Evolutionary conservation across 2,797 vertebrate species (phyloP), one percentile per base, ranked within the genome.

Genomic region (Yasuhikotakia modesta): DNA sequence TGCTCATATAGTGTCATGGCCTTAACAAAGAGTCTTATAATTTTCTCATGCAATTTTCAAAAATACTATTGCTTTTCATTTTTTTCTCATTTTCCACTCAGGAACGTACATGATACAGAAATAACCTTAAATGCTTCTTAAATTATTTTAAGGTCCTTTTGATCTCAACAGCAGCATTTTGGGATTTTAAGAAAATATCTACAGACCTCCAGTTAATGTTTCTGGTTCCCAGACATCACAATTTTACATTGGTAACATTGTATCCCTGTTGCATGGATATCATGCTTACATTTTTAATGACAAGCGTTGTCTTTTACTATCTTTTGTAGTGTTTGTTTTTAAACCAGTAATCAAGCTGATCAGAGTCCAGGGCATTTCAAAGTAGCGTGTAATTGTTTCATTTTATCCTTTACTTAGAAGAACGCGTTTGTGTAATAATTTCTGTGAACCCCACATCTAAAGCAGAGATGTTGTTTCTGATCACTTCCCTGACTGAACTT

Each of bases 361-460:
- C 87, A 74, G 21, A 86, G 86, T 90, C 91, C 91, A 92, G 87
- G 85, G 61, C 86, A 81, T 92, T 93, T 93, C 89, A 93, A 93
- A 93, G 90, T 85, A 4, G 58, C 63, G 85, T 88, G 87, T 89
- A 91, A 91, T 93, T 92, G 91, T 86, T 91, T 92, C 89, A 43
- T 43, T 91, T 88, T 91, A 89, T 87, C 86, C 82, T 89, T n/a
- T n/a, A n/a, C n/a, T n/a, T n/a, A n/a, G n/a, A n/a, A n/a, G n/a
- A n/a, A 87, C 83, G 86, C 85, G 81, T 85, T 86, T n/a, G 89
- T 88, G 88, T 90, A 90, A 93, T 93, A 88, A 91, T 88, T 89
- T 88, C 89, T 92, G 87, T 92, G 91, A 93, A 93, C 90, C 89
- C 85, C 5, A 92, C 89, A 93, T 92, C 91, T 92, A 89, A 93